Evolutionary conservation across 2,888 invertebrate genomes (phyloP), one percentile per base, ranked within the genome.

Genomic region (Drosophila subsilvestris): DNA sequence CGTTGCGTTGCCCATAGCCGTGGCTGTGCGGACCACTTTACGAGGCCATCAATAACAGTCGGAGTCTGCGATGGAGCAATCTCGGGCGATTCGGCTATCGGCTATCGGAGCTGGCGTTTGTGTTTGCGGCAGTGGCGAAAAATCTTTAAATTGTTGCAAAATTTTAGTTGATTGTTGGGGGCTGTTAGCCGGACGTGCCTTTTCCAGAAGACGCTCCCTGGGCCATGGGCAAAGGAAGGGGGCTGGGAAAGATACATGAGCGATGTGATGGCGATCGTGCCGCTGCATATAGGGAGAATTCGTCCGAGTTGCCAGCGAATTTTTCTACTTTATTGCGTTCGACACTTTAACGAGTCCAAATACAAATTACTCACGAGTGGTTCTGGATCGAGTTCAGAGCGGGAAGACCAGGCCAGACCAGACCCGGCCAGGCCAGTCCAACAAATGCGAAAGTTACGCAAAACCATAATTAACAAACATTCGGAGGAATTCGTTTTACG

Each of bases 391-490:
- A 48, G 67, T 37, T 37, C 37, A n/a, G 37, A 6, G 2, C 7
- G 37, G n/a, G n/a, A 37, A n/a, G 14, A 6, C 32, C 32, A 32
- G 37, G n/a, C n/a, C n/a, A 0, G 7, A 32, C 32, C 29, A 29
- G 29, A 29, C 29, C 29, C 10, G 29, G 12, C 32, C 43, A 44
- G 57, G 47, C 63, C 55, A 44, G 47, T 53, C 50, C 62, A 60
- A 62, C 58, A 42, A 71, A 72, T 79, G 50, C 49, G 72, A 80
- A 75, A 82, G 75, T 82, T 87, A 85, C 84, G 78, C 82, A 84
- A 87, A 84, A 79, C 79, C 77, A 85, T 78, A 86, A 84, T 88
- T 88, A 88, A 80, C 82, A 77, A 80, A 80, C 89, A 87, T 86
- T 89, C 79, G 71, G 60, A 54, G 72, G 80, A 79, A 76, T 80